These are phyloP conservation scores for Geophilus truncorum DNA, from an alignment of 2,888 invertebrate genomes.

Conservation along the genomic window DNA sequence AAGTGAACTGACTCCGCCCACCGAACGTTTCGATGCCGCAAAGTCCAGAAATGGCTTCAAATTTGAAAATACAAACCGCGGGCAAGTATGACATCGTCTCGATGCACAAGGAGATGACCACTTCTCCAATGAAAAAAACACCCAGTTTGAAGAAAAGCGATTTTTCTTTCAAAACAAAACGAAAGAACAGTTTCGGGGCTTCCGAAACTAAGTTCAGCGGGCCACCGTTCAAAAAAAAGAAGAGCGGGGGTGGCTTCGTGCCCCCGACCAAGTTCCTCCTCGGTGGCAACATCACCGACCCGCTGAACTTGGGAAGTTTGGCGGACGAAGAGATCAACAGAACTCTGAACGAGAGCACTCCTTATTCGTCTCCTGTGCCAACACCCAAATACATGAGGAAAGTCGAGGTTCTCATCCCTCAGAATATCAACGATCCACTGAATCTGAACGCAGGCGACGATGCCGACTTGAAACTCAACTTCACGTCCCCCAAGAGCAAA, in stretches of 20 bases:
- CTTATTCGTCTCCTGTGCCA: conserved; percentile 84
- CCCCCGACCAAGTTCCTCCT: conserved; percentile 88
- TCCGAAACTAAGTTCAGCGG: neutral
- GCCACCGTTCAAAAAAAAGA: neutral
- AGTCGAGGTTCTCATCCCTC: conserved; percentile 87
- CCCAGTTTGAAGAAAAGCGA: neutral
- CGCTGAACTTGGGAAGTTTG: conserved; percentile 85
- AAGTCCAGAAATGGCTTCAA: conserved; percentile 28
- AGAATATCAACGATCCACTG: conserved; percentile 85
- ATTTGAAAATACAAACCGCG: conserved; percentile 29
- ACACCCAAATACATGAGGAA: conserved; percentile 66
- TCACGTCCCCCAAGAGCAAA: conserved; percentile 39
- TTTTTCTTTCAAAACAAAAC: neutral
- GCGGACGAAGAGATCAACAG: conserved; percentile 53
- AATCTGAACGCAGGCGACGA: conserved; percentile 68
- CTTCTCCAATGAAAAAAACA: neutral
- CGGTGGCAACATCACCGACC: conserved; percentile 93
- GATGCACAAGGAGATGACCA: neutral
- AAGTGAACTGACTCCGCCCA: neutral
- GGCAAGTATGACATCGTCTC: conserved; percentile 3
- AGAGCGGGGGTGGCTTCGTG: conserved; percentile 52
- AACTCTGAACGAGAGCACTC: conserved; percentile 59
- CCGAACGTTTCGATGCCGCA: neutral
- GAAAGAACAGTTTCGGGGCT: conserved; percentile 12
- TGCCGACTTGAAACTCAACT: conserved; percentile 57